Evolutionary conservation across 2,888 invertebrate genomes (phyloP).

Genomic region (Steinernema hermaphroditum): DNA sequence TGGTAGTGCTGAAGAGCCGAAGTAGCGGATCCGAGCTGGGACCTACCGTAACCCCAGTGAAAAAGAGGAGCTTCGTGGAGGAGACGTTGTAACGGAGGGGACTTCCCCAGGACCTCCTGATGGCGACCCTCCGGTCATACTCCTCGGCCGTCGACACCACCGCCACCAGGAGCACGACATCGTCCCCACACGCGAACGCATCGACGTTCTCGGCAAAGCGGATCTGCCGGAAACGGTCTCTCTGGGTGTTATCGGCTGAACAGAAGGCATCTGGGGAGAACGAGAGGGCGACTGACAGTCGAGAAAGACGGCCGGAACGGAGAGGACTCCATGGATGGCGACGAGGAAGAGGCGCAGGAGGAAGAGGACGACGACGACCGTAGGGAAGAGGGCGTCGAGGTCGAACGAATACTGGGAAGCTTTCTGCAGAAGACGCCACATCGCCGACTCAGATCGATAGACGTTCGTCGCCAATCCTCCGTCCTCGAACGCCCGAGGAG

Average conservation of each 20-base stretch:
- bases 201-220: constrained; percentile 7
- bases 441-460: background rate
- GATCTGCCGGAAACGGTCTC: background rate
- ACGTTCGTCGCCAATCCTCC: too few species aligned
- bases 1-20: background rate
- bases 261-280: background rate
- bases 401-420: background rate
- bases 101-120: background rate
- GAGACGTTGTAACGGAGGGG: constrained; percentile 7
- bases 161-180: background rate
- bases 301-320: background rate
- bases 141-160: background rate
- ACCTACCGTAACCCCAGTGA: constrained; percentile 6
- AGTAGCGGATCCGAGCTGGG: too few species aligned
- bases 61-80: constrained; percentile 6
- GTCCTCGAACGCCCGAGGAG: too few species aligned
- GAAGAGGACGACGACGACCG: background rate
- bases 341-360: background rate
- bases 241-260: background rate
- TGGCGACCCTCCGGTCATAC: background rate
- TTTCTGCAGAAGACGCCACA: background rate
- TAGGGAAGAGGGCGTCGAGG: background rate
- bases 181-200: background rate
- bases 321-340: background rate
- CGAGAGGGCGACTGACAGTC: background rate